These are phyloP conservation scores for Nasonovia ribisnigri DNA, from an alignment of 2,888 invertebrate species.

Conservation along the genomic window DNA sequence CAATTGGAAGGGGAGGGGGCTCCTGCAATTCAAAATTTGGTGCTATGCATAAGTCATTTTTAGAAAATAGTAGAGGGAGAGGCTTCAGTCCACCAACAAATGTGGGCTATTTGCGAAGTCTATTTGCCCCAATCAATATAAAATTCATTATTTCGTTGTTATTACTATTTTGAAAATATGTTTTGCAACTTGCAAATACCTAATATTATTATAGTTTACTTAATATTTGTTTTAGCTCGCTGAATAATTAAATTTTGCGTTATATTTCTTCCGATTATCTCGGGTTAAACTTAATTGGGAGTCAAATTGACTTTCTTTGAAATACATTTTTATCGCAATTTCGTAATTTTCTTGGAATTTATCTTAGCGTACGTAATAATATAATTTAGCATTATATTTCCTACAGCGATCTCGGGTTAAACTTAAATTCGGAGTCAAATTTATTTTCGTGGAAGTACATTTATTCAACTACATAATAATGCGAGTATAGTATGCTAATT, in stretches of 20 bases:
- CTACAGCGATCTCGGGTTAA: neutral
- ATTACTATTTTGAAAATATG: neutral
- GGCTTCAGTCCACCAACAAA: neutral
- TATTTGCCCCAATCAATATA: neutral
- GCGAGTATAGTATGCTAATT: neutral
- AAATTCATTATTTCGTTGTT: neutral
- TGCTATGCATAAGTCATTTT: neutral
- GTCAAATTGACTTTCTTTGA: neutral
- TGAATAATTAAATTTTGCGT: neutral
- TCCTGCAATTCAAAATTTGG: neutral
- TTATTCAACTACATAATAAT: neutral
- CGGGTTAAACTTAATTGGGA: neutral
- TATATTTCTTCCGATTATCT: too few relatives aligned
- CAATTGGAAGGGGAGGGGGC: too few relatives aligned
- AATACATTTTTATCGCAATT: neutral
- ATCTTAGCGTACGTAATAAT: neutral
- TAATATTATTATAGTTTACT: neutral
- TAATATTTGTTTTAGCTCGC: neutral
- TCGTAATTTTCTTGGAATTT: neutral
- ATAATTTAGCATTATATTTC: neutral
- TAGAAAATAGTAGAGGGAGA: neutral
- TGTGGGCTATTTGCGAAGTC: neutral
- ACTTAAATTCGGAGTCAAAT: too few relatives aligned
- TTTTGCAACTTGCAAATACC: too few relatives aligned
- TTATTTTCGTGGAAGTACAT: neutral